Base-by-base conservation (phyloP, 2,113 vertebrate genomes). In the Syngnathus scovelli region DNA sequence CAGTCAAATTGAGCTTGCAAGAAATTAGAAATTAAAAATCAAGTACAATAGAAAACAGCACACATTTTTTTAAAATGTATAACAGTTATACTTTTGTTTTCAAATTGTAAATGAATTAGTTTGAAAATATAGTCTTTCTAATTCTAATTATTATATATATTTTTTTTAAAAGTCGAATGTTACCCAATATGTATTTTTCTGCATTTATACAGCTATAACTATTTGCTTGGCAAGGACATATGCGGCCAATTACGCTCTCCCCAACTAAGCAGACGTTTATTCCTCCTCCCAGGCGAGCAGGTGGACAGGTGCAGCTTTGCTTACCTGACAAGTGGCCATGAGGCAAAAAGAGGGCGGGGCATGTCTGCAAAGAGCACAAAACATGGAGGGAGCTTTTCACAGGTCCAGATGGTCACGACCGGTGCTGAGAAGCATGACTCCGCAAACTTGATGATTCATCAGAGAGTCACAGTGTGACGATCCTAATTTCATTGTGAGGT, bases 401-500 rank as follows among this genome's bases (percentile, higher is more conserved):
- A 74, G 33, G 73, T 72, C 68, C 74, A 87, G 79, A 85, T 65
- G 59, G 68, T 67, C 66, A 54, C 76, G 75, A 77, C 79, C 66
- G 72, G 82, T 69, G 46, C 43, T 33, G 75, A 63, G 46, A 78
- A 61, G 64, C 8, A 19, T 36, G 55, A 67, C 61, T 43, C 51
- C 64, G 71, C 59, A 80, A 88, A 85, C 72, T 62, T 64, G 78
- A 88, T 84, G 85, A 88, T 69, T 83, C 74, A 67, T 81, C 70
- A 36, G 71, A 80, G 75, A 70, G 61, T 67, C 54, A 18, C 79
- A 59, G 75, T 71, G 66, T 10, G 61, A 67, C 49, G 5, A 64
- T 75, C 51, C 61, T 78, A 71, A 75, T 77, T 85, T 78, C 81
- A 68, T 85, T 80, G 81, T 88, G 84, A 68, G 79, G 82, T 78